Conservation (phyloP, 2,797 vertebrate species). For the Muraenolepis orangiensis region DNA sequence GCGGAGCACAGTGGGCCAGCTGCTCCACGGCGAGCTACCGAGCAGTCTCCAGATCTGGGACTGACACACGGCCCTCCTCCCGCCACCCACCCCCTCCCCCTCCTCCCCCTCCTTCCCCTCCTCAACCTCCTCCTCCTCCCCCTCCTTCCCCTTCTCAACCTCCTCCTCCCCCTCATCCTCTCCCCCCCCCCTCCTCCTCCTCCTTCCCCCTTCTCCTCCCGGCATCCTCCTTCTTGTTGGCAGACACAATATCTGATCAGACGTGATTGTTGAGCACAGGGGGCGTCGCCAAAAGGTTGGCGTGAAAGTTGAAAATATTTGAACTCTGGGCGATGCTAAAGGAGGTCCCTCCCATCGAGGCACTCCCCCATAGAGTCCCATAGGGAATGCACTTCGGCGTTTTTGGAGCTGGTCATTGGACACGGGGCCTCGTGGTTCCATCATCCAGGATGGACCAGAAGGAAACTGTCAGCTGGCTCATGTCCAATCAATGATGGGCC, state of each 20-base stretch:
- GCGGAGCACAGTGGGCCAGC: slow-evolving; percentile 33
- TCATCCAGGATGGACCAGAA: too few species aligned
- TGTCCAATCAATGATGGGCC: neutral
- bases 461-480: neutral
- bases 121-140: neutral
- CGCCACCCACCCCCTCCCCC: slow-evolving; percentile 14
- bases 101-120: neutral
- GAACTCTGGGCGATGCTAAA: too few species aligned
- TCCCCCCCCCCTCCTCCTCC: neutral
- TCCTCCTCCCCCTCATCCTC: too few species aligned
- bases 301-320: too few species aligned
- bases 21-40: slow-evolving; percentile 44
- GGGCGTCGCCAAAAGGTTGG: too few species aligned
- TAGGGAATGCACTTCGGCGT: too few species aligned
- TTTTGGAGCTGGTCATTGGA: neutral
- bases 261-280: too few species aligned
- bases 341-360: too few species aligned
- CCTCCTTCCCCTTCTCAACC: too few species aligned
- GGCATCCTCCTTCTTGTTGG: too few species aligned
- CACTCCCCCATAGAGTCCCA: too few species aligned
- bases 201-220: neutral
- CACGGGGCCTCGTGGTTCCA: neutral
- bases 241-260: too few species aligned
- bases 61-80: slow-evolving; percentile 2
- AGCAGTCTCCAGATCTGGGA: slow-evolving; percentile 34